phyloP scores from a whole-genome alignment of 1,140 invertebrate genomes.

The Drosophila biarmipes region DNA sequence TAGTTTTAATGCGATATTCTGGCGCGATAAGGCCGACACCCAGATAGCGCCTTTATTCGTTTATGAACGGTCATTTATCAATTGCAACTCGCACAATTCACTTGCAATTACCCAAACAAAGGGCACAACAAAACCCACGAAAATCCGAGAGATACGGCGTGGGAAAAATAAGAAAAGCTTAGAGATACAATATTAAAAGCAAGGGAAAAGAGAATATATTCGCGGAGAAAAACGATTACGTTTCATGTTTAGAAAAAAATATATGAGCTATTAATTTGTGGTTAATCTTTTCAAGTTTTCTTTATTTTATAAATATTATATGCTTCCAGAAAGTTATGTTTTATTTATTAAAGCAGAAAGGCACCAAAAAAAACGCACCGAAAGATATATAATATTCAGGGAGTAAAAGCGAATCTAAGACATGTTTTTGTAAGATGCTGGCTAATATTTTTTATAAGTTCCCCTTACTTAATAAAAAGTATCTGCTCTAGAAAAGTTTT shows the following conservation, averaged over 20 bases:
- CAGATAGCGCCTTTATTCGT: conserved; percentile 35
- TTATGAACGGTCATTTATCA: conserved; percentile 48
- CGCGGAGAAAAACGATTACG: conserved; percentile 42
- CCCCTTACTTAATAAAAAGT: neutral
- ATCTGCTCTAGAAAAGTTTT: too few species aligned
- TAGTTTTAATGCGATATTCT: conserved; percentile 72
- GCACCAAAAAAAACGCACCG: conserved; percentile 27
- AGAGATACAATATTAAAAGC: conserved; percentile 23
- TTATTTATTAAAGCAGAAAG: neutral
- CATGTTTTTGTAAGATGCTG: neutral
- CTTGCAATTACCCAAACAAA: conserved; percentile 43
- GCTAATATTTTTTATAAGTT: neutral
- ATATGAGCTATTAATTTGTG: conserved; percentile 1
- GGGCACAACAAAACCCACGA: conserved; percentile 2
- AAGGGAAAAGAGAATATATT: conserved; percentile 46
- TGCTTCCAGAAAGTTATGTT: too few species aligned
- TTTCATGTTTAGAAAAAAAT: conserved; percentile 10
- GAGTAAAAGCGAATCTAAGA: conserved; percentile 8
- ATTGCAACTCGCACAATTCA: conserved; percentile 63
- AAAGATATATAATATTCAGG: conserved; percentile 19
- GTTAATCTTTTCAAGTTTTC: neutral
- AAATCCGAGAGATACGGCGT: conserved; percentile 21
- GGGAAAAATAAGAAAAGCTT: conserved; percentile 2
- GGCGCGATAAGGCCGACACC: conserved; percentile 45
- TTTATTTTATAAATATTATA: neutral